Base-by-base conservation (phyloP, 92 coral and sea anemone genomes). In the Phenganax stokvisi region DNA sequence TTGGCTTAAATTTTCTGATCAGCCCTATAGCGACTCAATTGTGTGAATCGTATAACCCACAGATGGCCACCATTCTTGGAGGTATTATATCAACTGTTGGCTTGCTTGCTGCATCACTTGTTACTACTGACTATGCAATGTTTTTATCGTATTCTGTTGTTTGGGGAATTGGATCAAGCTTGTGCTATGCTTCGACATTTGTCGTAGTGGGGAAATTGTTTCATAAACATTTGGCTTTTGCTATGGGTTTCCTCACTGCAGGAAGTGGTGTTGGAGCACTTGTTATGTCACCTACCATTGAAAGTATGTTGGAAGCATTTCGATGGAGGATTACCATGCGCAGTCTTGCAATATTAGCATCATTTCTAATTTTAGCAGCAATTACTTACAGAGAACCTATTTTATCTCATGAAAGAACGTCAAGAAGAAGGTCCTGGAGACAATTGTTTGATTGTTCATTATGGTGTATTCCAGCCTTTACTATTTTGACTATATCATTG, bases 211-310 rank as follows among this genome's bases (percentile, higher is more conserved):
- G 80, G 60, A 84, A 67, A 52, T 80, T 84, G 83, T 87, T 87
- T 76, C 85, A 75, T 6, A 86, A 79, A 25, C 88, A 87, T 17
- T 76, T 94, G 12, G 97, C 92, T 0, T 76, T 93, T 6, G 90
- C 98, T 54, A 92, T 92, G 81, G 98, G 98, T 25, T 68, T 94
- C 47, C 91, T 89, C 61, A 85, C 92, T 17, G 84, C 97, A 28
- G 98, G 98, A 27, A 91, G 92, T 9, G 98, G 98, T 29, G 89
- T 90, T 63, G 98, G 98, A 74, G 89, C 92, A 13, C 67, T 94
- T 28, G 80, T 90, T 59, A 88, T 94, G 81, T 85, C 91, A 10
- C 96, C 97, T 9, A 82, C 90, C 6, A 88, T 92, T 16, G 88
- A 85, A 70, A 72, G 84, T 25, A 76, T 96, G 78, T 87, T 92